Evolutionary conservation across 2,888 invertebrate genomes (phyloP).

Genomic region (Noctua comes): DNA sequence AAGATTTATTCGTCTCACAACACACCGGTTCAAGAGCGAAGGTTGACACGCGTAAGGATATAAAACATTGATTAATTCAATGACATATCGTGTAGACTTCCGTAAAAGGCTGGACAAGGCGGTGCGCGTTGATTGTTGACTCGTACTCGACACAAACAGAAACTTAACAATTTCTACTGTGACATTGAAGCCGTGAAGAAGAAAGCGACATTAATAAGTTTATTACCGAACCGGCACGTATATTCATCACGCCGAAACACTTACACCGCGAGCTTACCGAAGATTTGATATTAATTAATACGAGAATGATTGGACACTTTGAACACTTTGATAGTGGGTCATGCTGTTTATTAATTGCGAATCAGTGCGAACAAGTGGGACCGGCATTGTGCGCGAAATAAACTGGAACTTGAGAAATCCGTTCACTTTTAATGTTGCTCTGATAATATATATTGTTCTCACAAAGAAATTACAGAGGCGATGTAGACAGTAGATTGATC

Average conservation of each 20-base stretch:
- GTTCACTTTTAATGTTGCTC: constrained; percentile 83
- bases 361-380: constrained; percentile 85
- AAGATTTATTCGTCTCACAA: constrained; percentile 45
- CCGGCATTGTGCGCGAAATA: constrained; percentile 85
- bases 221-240: constrained; percentile 77
- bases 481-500: constrained; percentile 58
- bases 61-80: constrained; percentile 74
- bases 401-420: constrained; percentile 85
- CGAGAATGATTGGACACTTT: constrained; percentile 83
- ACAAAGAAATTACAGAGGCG: constrained; percentile 50
- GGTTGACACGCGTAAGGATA: constrained; percentile 67
- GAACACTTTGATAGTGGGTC: constrained; percentile 83
- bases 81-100: constrained; percentile 72
- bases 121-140: constrained; percentile 52
- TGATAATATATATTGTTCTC: constrained; percentile 68
- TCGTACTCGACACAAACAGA: constrained; percentile 61
- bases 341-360: constrained; percentile 87
- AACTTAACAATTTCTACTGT: constrained; percentile 67
- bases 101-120: constrained; percentile 71
- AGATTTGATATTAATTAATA: constrained; percentile 85
- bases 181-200: constrained; percentile 78
- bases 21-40: constrained; percentile 57
- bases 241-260: constrained; percentile 75
- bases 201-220: constrained; percentile 82
- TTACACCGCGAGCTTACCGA: constrained; percentile 74